These are phyloP conservation scores for Acromyrmex heyeri DNA, from an alignment of 1,140 invertebrate genomes.

Conservation along the genomic window DNA sequence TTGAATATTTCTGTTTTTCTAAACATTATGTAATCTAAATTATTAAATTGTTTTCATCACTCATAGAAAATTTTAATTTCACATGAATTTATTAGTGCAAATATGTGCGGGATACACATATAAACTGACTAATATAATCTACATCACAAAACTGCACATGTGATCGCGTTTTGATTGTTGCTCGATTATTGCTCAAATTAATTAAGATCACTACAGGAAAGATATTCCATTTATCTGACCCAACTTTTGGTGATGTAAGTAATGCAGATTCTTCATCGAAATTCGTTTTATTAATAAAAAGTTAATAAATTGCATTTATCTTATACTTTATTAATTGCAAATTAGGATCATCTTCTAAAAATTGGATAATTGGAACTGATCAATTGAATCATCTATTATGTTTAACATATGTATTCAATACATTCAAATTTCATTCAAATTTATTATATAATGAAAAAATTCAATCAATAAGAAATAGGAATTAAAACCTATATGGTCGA, in stretches of 20 bases:
- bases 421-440: too few species aligned
- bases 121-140: conserved; percentile 77
- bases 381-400: background rate
- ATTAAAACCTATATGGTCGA: too few species aligned
- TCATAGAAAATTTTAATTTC: background rate
- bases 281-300: too few species aligned
- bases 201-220: conserved; percentile 74
- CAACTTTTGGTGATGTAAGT: conserved; percentile 60
- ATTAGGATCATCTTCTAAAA: background rate
- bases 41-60: background rate
- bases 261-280: background rate
- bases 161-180: conserved; percentile 70
- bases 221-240: conserved; percentile 64
- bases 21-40: background rate
- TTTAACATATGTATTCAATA: background rate
- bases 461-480: too few species aligned
- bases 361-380: too few species aligned
- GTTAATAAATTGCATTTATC: too few species aligned
- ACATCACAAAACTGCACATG: conserved; percentile 46
- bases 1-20: background rate
- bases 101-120: conserved; percentile 57
- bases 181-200: conserved; percentile 50
- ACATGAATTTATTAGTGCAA: conserved; percentile 46
- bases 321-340: background rate
- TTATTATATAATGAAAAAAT: background rate